Evolutionary conservation across 2,888 invertebrate species (phyloP), one percentile per base, ranked within the genome.

Genomic region (Epirrhoe alternata): DNA sequence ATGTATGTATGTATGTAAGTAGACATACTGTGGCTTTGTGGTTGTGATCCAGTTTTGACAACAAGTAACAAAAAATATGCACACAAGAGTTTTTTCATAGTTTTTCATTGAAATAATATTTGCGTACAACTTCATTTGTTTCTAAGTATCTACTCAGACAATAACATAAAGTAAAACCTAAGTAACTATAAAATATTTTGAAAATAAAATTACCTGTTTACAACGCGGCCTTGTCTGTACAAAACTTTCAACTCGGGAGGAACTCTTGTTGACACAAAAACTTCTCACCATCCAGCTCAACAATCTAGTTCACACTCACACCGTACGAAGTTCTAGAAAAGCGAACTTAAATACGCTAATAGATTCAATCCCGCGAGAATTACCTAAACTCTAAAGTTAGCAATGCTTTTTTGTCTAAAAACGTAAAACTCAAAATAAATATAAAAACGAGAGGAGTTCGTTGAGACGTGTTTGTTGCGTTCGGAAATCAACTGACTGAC

Each of bases 161-260:
- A n/a, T n/a, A n/a, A n/a, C n/a, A n/a, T n/a, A n/a, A n/a, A n/a
- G n/a, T 31, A 31, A 31, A 35, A 35, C 1, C 8, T 1, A 35
- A 6, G 12, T 10, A 10, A 42, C 6, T 47, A 14, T 45, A 5
- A 45, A 14, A 38, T 6, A 10, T 45, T 56, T n/a, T 45, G 7
- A 42, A 45, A 6, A 47, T 47, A 57, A 45, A 77, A 79, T 82
- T 83, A 86, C 87, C 86, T 86, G 81, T 78, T 74, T 64, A 70
- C 35, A 64, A 71, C 79, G 85, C 81, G 86, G 79, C 86, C 87
- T 88, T 86, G 84, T 83, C 80, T 71, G 61, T 69, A 62, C 59
- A 49, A 77, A 82, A 86, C 84, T 84, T 85, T 84, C 81, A 59
- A 58, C 67, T 76, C 75, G 78, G 79, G 72, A 81, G 76, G 71